These are phyloP conservation scores for Prinia subflava DNA, from an alignment of 2,113 vertebrate genomes.

Conservation along the genomic window DNA sequence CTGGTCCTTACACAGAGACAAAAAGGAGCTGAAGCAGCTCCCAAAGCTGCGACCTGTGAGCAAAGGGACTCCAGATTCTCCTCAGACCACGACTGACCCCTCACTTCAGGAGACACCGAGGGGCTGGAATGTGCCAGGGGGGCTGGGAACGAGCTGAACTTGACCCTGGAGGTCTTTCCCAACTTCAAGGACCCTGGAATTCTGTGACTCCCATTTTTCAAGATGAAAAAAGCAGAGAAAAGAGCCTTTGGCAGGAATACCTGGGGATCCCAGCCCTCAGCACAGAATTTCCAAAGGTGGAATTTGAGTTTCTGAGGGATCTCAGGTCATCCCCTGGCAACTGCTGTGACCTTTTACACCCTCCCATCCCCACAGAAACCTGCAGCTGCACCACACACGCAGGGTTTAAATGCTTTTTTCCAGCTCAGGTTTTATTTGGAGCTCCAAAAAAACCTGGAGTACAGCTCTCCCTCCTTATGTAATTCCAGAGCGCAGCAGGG, in stretches of 20 bases:
- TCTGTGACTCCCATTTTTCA: too few relatives aligned
- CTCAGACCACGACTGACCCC: background rate
- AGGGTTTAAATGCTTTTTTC: background rate
- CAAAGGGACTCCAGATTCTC: background rate
- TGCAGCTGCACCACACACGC: background rate
- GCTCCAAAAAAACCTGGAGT: background rate
- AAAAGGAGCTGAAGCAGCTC: background rate
- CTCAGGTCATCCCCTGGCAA: background rate
- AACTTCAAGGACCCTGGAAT: too few relatives aligned
- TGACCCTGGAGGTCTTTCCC: too few relatives aligned
- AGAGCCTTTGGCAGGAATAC: rapidly evolving
- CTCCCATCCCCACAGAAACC: rapidly evolving
- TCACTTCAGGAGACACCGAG: background rate
- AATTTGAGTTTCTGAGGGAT: background rate
- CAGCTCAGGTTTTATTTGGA: background rate
- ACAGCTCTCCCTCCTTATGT: background rate
- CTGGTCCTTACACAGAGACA: background rate
- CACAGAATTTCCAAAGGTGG: background rate
- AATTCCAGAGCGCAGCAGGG: background rate
- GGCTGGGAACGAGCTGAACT: background rate
- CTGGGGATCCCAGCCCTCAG: background rate
- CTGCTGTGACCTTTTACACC: background rate
- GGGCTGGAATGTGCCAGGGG: too few relatives aligned
- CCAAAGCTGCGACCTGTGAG: background rate
- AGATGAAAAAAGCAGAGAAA: too few relatives aligned